These are phyloP conservation scores for Chrysolophus pictus DNA, from an alignment of 2,797 vertebrate genomes.

Conservation along the genomic window DNA sequence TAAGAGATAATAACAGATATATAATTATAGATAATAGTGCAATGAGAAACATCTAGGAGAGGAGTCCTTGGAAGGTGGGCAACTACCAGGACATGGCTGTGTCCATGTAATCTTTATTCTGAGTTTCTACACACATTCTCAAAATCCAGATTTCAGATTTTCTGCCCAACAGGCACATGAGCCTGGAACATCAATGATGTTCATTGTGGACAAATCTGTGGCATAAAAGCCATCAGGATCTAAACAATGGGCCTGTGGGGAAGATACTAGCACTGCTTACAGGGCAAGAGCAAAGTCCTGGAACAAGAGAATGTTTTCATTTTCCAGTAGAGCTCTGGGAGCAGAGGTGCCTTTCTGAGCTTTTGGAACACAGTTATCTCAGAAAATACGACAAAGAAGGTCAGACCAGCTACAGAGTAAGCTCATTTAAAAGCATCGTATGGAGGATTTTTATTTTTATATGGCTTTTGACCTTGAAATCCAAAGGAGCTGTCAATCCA, in stretches of 20 bases:
- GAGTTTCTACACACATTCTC: background rate
- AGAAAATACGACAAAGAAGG: background rate
- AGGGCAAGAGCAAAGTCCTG: background rate
- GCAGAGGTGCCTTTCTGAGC: background rate
- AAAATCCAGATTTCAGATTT: background rate
- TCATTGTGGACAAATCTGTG: background rate
- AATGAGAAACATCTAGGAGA: background rate
- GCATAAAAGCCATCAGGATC: background rate
- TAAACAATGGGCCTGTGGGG: background rate
- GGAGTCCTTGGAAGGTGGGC: background rate
- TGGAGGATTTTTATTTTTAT: conserved; percentile 16
- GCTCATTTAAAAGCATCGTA: background rate
- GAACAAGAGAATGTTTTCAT: background rate
- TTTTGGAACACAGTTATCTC: background rate
- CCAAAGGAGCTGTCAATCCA: background rate
- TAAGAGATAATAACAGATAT: too few relatives aligned
- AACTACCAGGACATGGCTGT: background rate
- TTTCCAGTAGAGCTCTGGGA: background rate
- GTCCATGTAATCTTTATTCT: background rate
- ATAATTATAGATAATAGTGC: background rate
- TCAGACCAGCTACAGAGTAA: background rate
- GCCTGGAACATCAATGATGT: background rate
- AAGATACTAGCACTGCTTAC: background rate
- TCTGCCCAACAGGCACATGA: background rate
- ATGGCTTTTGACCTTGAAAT: conserved; percentile 10